Conservation (phyloP, 2,888 invertebrate species). For the Rutpela maculata region DNA sequence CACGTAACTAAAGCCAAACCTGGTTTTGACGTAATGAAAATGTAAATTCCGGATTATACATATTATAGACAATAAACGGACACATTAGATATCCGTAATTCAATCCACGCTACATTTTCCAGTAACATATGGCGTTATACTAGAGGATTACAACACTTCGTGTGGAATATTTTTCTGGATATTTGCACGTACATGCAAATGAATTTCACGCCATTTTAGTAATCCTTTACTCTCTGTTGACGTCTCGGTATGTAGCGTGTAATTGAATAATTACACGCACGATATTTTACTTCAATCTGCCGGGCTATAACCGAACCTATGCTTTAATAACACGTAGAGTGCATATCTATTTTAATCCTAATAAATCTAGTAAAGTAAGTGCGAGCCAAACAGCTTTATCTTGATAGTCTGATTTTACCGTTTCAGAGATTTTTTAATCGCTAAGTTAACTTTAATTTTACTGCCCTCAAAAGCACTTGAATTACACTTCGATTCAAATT, state of each 20-base stretch:
- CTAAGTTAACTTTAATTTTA: constrained; percentile 13
- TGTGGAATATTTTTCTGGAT: neutral
- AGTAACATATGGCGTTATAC: neutral
- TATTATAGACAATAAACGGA: too few species aligned
- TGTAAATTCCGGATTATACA: too few species aligned
- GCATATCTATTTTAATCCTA: neutral
- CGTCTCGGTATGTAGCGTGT: neutral
- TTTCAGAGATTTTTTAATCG: neutral
- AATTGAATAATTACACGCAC: constrained; percentile 1
- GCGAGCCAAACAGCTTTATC: too few species aligned
- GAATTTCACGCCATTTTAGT: neutral
- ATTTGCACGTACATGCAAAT: neutral
- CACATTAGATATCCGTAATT: neutral
- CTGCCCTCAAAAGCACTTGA: neutral
- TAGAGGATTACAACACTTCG: neutral
- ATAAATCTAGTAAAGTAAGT: neutral
- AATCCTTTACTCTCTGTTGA: neutral
- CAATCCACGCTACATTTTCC: neutral
- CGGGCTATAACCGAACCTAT: neutral
- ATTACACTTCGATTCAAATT: neutral
- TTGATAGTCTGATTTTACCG: neutral
- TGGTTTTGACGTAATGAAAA: too few species aligned
- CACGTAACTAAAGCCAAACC: too few species aligned
- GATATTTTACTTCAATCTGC: neutral
- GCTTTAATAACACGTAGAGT: neutral